phyloP scores from a whole-genome alignment of 2,113 vertebrate genomes.

The Elanoides forficatus region DNA sequence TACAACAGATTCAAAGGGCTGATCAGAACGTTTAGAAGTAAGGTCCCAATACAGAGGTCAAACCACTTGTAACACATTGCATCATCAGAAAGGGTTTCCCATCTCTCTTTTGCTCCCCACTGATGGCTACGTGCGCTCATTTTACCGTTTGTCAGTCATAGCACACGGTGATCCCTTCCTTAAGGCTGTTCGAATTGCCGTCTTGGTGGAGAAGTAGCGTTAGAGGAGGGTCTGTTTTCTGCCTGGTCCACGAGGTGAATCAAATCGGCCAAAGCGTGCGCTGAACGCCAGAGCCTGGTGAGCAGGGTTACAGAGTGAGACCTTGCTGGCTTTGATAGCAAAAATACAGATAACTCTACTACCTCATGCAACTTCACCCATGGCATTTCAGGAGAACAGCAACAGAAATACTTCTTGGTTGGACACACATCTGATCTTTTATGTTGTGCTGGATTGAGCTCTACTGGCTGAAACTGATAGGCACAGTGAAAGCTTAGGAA shows the following conservation, averaged over 20 bases:
- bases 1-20: background rate
- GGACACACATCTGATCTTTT: background rate
- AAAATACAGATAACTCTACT: background rate
- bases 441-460: background rate
- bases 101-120: background rate
- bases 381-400: background rate
- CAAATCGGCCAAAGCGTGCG: background rate
- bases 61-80: background rate
- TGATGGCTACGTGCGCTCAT: rapidly evolving
- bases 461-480: background rate
- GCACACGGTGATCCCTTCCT: rapidly evolving
- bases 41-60: background rate
- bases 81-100: background rate
- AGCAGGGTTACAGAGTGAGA: background rate
- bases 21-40: background rate
- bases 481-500: background rate
- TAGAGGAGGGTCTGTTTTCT: background rate
- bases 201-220: rapidly evolving
- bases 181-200: no score
- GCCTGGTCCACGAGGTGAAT: background rate
- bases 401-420: background rate
- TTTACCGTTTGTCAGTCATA: background rate
- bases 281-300: background rate
- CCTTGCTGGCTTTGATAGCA: background rate
- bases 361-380: background rate